These are phyloP conservation scores for Anisognathus igniventris DNA, from an alignment of 2,797 vertebrate genomes.

Conservation along the genomic window DNA sequence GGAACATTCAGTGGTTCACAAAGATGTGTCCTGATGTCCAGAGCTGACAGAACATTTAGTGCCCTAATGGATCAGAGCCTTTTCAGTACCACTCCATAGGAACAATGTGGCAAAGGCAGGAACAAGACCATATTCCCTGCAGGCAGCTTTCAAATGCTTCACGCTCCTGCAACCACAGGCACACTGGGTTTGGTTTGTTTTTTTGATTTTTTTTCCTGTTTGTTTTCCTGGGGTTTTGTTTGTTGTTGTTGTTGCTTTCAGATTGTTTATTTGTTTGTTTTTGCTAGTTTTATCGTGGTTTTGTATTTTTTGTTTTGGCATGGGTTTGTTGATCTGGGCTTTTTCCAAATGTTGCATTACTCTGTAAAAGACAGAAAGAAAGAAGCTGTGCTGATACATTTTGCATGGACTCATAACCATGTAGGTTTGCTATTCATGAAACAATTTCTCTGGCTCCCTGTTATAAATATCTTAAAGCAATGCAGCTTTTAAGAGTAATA, in stretches of 20 bases:
- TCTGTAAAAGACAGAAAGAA: background rate
- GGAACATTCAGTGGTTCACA: background rate
- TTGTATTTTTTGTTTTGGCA: background rate
- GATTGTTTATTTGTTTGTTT: background rate
- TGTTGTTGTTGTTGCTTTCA: background rate
- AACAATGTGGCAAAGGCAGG: background rate
- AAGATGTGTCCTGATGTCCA: background rate
- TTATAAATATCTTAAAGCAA: background rate
- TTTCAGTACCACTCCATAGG: background rate
- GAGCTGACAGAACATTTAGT: background rate
- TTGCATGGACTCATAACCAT: background rate
- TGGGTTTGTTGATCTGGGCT: background rate
- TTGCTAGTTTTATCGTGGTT: background rate
- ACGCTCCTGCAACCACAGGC: background rate
- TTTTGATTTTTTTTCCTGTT: background rate
- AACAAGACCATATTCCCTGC: background rate
- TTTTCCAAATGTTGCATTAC: background rate
- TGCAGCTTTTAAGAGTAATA: background rate
- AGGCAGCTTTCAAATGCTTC: background rate
- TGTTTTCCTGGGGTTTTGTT: background rate
- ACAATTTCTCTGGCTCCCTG: background rate
- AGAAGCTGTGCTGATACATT: background rate
- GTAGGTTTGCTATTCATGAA: background rate
- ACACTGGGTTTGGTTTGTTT: accelerated
- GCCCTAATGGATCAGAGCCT: background rate